Percentiles rank a stretch among this genome's conserved stretches.
These are phyloP conservation scores for Orestias chungarensis DNA, from an alignment of 2,797 vertebrate genomes.

Conservation along the genomic window DNA sequence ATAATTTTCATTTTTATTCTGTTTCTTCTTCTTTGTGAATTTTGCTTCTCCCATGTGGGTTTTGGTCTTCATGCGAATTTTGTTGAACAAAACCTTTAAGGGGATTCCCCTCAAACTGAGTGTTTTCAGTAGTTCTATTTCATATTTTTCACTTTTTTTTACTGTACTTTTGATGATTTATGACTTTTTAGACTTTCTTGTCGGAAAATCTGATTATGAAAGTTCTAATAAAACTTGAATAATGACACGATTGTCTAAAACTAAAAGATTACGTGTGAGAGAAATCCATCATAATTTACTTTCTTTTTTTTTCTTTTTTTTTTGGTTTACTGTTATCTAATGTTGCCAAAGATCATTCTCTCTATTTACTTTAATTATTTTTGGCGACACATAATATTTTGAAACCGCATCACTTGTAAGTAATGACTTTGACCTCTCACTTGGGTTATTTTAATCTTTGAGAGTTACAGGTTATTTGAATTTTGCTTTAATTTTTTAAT, in stretches of 20 bases:
- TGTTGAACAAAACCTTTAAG: conserved; percentile 10
- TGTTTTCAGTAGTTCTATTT: not conserved
- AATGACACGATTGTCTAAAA: not conserved
- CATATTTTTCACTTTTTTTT: not conserved
- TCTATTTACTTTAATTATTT: not conserved
- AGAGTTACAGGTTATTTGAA: too few relatives aligned
- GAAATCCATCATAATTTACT: not conserved
- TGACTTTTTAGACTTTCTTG: not conserved
- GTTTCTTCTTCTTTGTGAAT: not conserved
- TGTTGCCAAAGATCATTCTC: not conserved
- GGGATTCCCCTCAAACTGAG: conserved; percentile 17
- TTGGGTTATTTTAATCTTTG: conserved; percentile 12
- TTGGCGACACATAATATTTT: not conserved
- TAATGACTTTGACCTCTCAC: conserved; percentile 6
- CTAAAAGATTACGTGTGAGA: conserved; percentile 6
- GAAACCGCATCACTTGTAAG: conserved; percentile 8
- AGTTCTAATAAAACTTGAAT: not conserved
- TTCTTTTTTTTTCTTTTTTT: not conserved
- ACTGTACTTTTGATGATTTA: conserved; percentile 6
- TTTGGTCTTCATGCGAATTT: not conserved
- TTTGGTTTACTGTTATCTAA: conserved; percentile 1
- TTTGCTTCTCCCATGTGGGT: not conserved
- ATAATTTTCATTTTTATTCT: not conserved
- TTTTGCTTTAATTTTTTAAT: conserved; percentile 2
- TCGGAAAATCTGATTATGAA: not conserved